These are phyloP conservation scores for Oenanthe melanoleuca DNA, from an alignment of 2,113 vertebrate species.

Conservation along the genomic window DNA sequence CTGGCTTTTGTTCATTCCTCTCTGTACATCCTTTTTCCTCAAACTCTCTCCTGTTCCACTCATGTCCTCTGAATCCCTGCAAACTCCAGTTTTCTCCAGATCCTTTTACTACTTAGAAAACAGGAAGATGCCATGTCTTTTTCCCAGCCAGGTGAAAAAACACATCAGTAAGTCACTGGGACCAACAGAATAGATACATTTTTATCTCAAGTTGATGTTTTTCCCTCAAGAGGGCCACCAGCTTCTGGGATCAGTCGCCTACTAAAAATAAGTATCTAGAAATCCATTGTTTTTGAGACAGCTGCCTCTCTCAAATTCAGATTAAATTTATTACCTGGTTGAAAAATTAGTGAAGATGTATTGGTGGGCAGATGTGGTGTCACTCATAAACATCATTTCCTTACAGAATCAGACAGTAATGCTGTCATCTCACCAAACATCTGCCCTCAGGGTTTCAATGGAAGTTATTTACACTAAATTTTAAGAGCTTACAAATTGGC, in stretches of 20 bases:
- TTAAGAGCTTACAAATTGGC: not conserved
- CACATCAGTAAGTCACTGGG: not conserved
- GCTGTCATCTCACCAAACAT: not conserved
- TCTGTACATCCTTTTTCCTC: not conserved
- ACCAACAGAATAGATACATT: not conserved
- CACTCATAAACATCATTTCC: not conserved
- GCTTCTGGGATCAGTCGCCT: not conserved
- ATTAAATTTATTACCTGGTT: not conserved
- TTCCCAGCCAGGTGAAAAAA: not conserved
- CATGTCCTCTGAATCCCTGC: not conserved
- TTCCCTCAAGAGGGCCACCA: not conserved
- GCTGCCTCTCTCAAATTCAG: not conserved
- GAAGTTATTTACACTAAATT: not conserved
- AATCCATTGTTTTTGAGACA: not conserved
- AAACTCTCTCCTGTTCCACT: not conserved
- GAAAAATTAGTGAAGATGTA: not conserved
- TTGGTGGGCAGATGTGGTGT: not conserved
- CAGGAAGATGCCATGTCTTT: not conserved
- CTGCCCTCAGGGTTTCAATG: not conserved
- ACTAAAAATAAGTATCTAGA: not conserved
- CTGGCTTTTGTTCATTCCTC: not conserved
- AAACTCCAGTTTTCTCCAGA: not conserved
- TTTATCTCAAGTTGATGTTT: not conserved
- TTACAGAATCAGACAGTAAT: not conserved
- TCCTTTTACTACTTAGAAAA: not conserved